Base-by-base conservation (phyloP, 2,888 invertebrate species). In the Tiphia femorata region DNA sequence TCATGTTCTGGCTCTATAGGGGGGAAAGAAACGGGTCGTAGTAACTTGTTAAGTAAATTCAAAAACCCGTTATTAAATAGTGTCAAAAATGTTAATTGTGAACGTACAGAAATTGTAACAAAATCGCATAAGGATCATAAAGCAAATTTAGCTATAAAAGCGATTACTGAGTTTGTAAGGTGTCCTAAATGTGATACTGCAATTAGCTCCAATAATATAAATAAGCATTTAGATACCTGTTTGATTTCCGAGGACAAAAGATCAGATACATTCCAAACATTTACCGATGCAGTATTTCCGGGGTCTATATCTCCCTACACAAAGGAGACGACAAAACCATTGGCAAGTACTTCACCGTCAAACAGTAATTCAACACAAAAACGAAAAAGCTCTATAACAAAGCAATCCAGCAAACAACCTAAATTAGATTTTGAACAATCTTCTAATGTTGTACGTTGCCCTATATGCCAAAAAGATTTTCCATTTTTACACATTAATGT, bases 401-500 rank as follows among this genome's bases (percentile, higher is more conserved):
- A 12, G n/a, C 30, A 20, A 41, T 41, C 41, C 30, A 49, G 14
- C 4, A 68, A 72, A 29, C 59, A 62, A 35, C 38, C 29, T 10
- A 70, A 52, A 47, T 14, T 61, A 19, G 47, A 61, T 35, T 16
- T 48, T 50, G 27, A 49, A 30, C 35, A 29, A 2, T 21, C 54
- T 5, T 16, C 27, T 8, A 51, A 65, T 27, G 42, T 23, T 2
- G 73, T 75, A 12, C 60, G 72, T 8, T 86, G 86, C 70, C 85
- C 86, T 5, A 75, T 83, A 42, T 86, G 86, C 65, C 62, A 77
- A 40, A 81, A 79, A 60, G 60, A 59, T 14, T 70, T 85, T 6
- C 20, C 63, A 2, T 76, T 82, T 58, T 59, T 55, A 0, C 67
- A 77, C 49, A 75, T 86, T 33, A 83, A 84, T 71, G 62, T 70